Percentiles rank a stretch among this genome's conserved stretches.
Conservation (phyloP, 2,113 vertebrate species). For the Gopherus flavomarginatus region DNA sequence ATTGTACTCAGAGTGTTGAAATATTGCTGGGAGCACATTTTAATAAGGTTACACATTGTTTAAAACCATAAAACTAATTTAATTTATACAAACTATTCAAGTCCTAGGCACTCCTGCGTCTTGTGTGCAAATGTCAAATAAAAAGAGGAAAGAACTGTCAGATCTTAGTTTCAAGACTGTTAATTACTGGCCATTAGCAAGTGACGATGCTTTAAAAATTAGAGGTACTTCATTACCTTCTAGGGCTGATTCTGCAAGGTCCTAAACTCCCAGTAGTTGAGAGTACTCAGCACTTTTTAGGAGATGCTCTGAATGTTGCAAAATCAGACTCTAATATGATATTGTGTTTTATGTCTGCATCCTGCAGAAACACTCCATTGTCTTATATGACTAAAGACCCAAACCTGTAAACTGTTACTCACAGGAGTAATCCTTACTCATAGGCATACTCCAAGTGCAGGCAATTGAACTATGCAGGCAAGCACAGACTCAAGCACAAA, state of each 20-base stretch:
- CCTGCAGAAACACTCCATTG: background rate
- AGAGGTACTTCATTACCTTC: background rate
- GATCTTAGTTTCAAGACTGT: slow-evolving; percentile 3
- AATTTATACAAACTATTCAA: slow-evolving; percentile 51
- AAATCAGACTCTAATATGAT: background rate
- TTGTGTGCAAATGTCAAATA: slow-evolving; percentile 46
- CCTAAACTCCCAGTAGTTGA: background rate
- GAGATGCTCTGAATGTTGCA: background rate
- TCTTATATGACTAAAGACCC: background rate
- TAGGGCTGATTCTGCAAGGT: slow-evolving; percentile 2
- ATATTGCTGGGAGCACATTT: background rate
- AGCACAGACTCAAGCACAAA: background rate
- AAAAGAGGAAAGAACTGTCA: slow-evolving; percentile 47
- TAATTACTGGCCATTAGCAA: background rate
- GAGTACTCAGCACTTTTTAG: background rate
- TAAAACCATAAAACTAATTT: slow-evolving; percentile 38
- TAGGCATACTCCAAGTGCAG: background rate
- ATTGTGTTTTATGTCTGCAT: background rate
- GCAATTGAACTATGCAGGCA: background rate
- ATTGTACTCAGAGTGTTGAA: background rate
- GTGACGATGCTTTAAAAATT: background rate
- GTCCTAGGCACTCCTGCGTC: slow-evolving; percentile 48
- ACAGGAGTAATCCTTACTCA: background rate
- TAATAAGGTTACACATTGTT: background rate
- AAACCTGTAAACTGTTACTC: background rate